A percentile compares a stretch with the other conserved stretches of the same genome.
These are phyloP conservation scores for Phasianus colchicus DNA, from an alignment of 2,113 vertebrate genomes.

Conservation along the genomic window DNA sequence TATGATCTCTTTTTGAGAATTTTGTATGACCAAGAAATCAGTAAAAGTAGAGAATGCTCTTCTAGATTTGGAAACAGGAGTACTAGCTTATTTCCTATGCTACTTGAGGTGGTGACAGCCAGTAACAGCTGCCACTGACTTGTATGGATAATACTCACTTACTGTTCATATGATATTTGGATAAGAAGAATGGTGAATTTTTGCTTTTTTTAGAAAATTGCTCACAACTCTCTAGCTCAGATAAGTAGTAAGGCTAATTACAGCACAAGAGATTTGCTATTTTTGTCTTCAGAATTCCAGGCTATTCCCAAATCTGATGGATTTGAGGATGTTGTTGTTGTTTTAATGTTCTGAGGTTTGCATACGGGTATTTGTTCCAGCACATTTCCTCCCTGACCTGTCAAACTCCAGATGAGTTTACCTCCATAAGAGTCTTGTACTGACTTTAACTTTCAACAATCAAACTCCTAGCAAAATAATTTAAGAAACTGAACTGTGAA, in stretches of 20 bases:
- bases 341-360: neutral
- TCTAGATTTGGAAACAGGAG: neutral
- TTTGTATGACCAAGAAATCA: neutral
- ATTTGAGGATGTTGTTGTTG: neutral
- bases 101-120: neutral
- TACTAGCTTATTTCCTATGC: neutral
- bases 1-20: neutral
- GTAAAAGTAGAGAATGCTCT: neutral
- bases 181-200: neutral
- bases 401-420: neutral
- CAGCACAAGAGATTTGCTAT: fast-evolving
- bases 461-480: neutral
- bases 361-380: neutral
- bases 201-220: neutral
- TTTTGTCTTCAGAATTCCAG: neutral
- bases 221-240: fast-evolving
- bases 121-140: neutral
- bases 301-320: neutral
- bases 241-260: neutral
- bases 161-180: neutral
- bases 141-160: neutral
- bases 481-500: neutral
- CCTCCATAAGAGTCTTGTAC: neutral
- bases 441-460: neutral
- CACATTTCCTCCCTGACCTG: neutral